Base-by-base conservation (phyloP, 2,888 invertebrate species). In the Leptinotarsa haldemani region DNA sequence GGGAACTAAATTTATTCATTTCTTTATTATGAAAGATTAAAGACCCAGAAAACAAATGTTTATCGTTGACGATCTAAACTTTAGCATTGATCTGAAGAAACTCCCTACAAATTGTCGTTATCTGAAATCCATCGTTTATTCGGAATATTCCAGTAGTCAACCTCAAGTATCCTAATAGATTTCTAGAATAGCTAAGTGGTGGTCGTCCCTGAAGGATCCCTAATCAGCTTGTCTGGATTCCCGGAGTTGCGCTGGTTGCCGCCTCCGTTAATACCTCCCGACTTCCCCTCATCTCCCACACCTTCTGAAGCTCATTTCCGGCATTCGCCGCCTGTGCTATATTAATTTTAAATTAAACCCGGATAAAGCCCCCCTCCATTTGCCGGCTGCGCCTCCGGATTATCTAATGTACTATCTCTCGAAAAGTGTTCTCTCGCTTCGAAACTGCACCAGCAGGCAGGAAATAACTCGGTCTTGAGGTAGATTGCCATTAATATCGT, bases 341-440 rank as follows among this genome's bases (percentile, higher is more conserved):
- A 91, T 92, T 91, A 91, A 92, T 91, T 91, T 91, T 91, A 91
- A 91, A 91, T 91, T 91, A 91, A 90, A 89, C 88, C 88, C 88
- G 90, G 90, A 90, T 90, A 89, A 89, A 88, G 87, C 88, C 79
- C 80, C 81, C 80, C 78, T 81, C 79, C 79, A 76, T 75, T 79
- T 77, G 77, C 80, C 76, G 79, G 78, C 79, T 82, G 80, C 80
- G 79, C 78, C 80, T 78, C 80, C 83, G 85, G 85, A 85, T 85
- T 85, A 85, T 85, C 85, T 85, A 83, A 84, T 84, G 84, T 84
- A 85, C 83, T 84, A 84, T 83, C 83, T 83, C 80, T 76, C 73
- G 69, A 81, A 83, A 80, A 81, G 82, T 82, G 81, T 81, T 82
- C 80, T 81, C 75, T 52, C 69, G 70, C 68, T 69, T 46, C 66